phyloP scores from a whole-genome alignment of 2,797 vertebrate genomes.

The Sphenopsis melanotis region DNA sequence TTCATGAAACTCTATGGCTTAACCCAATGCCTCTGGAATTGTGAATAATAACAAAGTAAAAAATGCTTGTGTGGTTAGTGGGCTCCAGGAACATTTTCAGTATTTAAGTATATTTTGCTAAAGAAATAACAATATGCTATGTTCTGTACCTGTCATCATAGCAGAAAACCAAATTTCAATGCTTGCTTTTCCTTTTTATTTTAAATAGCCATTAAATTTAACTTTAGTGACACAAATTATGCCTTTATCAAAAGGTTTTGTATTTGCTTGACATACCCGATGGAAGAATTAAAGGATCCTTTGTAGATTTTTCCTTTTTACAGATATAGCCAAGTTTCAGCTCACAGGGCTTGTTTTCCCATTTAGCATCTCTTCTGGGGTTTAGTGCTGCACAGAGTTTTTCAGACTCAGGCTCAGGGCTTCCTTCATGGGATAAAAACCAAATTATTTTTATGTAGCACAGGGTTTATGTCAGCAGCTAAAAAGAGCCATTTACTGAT shows the following conservation, averaged over 20 bases:
- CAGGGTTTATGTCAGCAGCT: neutral
- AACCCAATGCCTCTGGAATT: neutral
- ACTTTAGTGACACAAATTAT: neutral
- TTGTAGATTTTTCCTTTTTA: slow-evolving; percentile 82
- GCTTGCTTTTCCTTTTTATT: neutral
- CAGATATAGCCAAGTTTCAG: slow-evolving; percentile 90
- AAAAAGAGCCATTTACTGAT: neutral
- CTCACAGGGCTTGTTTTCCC: slow-evolving; percentile 83
- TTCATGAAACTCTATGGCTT: neutral
- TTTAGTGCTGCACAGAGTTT: slow-evolving; percentile 86
- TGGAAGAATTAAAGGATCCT: slow-evolving; percentile 66
- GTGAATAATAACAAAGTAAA: neutral
- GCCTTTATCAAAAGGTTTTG: neutral
- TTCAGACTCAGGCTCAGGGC: slow-evolving; percentile 83
- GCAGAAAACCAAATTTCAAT: neutral
- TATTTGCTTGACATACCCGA: slow-evolving; percentile 67
- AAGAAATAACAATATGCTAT: neutral
- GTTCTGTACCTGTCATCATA: neutral
- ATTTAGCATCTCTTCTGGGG: slow-evolving; percentile 84
- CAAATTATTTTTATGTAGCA: neutral
- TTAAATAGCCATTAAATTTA: neutral
- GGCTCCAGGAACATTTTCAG: neutral
- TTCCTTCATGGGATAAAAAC: slow-evolving; percentile 72
- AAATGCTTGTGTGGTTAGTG: neutral
- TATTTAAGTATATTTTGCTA: neutral